Conservation (phyloP, 2,113 vertebrate species). For the Eubucco bourcierii region DNA sequence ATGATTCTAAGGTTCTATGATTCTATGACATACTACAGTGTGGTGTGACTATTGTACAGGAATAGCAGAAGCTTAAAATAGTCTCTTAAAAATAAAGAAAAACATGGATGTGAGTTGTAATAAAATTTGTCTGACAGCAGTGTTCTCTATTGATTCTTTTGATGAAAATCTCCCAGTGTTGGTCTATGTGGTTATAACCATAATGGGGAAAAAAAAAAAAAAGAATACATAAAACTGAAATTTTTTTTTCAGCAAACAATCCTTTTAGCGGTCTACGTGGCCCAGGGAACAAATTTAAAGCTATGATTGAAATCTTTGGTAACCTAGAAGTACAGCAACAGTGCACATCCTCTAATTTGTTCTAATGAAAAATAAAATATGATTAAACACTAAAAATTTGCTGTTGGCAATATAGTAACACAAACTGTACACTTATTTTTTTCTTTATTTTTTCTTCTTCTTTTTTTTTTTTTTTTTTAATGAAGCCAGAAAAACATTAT, state of each 20-base stretch:
- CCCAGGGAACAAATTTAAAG: background rate
- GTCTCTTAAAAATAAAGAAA: background rate
- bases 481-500: background rate
- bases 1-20: too few relatives aligned
- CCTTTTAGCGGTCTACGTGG: background rate
- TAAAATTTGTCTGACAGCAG: background rate
- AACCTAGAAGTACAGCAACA: background rate
- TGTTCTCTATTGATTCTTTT: background rate
- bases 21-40: too few relatives aligned
- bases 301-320: background rate
- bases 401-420: background rate
- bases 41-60: background rate
- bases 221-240: background rate
- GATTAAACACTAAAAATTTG: background rate
- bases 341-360: background rate
- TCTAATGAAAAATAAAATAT: slow-evolving; percentile 3
- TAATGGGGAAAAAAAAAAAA: background rate
- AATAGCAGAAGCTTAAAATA: background rate
- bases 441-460: background rate
- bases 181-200: background rate
- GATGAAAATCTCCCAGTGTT: background rate
- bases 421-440: background rate
- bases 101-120: background rate
- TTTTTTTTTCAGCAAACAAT: background rate
- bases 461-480: background rate